phyloP scores from a whole-genome alignment of 2,113 vertebrate species.

The Crotophaga sulcirostris region DNA sequence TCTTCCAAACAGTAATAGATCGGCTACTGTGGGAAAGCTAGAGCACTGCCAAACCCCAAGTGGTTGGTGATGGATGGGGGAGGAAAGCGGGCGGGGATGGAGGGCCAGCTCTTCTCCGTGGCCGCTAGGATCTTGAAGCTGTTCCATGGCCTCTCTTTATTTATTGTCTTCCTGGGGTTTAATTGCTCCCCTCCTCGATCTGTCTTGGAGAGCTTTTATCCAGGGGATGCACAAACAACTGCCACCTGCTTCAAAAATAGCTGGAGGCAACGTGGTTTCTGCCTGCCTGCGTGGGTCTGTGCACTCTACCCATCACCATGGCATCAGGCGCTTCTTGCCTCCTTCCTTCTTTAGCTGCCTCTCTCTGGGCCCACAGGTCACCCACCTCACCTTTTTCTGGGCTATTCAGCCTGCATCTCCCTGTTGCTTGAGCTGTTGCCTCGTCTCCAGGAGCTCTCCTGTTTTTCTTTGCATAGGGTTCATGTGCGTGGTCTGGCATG shows the following conservation, averaged over 20 bases:
- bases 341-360: background rate
- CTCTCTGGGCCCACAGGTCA: fast-evolving
- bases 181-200: background rate
- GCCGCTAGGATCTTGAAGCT: background rate
- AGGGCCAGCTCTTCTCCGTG: background rate
- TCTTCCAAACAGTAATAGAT: slow-evolving; percentile 61
- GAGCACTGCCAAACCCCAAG: slow-evolving; percentile 62
- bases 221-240: background rate
- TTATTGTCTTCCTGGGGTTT: slow-evolving; percentile 26
- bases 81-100: background rate
- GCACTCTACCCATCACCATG: slow-evolving; percentile 2
- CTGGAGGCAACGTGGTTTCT: background rate
- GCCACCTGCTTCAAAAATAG: slow-evolving; percentile 5
- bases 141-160: background rate
- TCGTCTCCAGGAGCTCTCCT: background rate
- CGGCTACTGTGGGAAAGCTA: slow-evolving; percentile 71
- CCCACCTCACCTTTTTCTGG: background rate
- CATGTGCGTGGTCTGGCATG: fast-evolving
- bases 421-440: background rate
- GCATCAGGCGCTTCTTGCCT: background rate
- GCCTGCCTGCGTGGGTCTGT: slow-evolving; percentile 3
- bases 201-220: background rate
- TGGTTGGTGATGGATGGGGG: slow-evolving; percentile 43
- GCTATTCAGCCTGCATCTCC: background rate
- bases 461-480: background rate